Conservation (phyloP, 64 coral and sea anemone species). For the Hydrozoanthus tunicans region DNA sequence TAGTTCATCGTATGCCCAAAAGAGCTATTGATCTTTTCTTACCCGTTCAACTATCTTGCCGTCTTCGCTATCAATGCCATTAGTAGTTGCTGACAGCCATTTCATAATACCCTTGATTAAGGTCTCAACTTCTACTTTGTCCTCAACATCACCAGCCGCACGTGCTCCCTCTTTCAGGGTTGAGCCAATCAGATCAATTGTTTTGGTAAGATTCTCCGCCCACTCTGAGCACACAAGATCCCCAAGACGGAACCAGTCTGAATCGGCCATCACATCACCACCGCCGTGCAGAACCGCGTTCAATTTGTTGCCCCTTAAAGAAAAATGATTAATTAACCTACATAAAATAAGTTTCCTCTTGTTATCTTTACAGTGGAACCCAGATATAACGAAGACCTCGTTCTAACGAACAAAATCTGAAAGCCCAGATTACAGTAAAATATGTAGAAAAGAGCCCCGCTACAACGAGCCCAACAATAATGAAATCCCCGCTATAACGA, state of each 20-base stretch:
- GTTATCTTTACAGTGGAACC: not conserved
- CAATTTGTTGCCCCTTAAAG: constrained; percentile 84
- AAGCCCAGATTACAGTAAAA: no score
- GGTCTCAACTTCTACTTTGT: constrained; percentile 74
- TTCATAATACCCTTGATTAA: constrained; percentile 68
- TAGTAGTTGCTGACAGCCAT: constrained; percentile 88
- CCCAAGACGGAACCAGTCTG: constrained; percentile 91
- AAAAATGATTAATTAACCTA: not conserved
- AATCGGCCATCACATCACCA: constrained; percentile 71
- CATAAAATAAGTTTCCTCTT: not conserved
- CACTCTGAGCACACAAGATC: constrained; percentile 86
- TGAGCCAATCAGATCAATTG: constrained; percentile 79
- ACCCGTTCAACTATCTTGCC: constrained; percentile 92
- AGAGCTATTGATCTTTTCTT: constrained; percentile 1
- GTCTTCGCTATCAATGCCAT: constrained; percentile 92
- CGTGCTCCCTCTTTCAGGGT: constrained; percentile 76
- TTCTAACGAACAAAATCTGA: no score
- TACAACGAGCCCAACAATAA: no score
- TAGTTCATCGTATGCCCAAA: not conserved
- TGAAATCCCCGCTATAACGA: no score
- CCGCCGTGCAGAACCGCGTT: constrained; percentile 62
- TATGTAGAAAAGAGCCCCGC: no score
- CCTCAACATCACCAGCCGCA: constrained; percentile 51
- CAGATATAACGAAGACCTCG: no score
- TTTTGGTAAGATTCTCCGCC: constrained; percentile 67